Conservation (phyloP, 2,888 invertebrate species). For the Ormyrus nitidulus region DNA sequence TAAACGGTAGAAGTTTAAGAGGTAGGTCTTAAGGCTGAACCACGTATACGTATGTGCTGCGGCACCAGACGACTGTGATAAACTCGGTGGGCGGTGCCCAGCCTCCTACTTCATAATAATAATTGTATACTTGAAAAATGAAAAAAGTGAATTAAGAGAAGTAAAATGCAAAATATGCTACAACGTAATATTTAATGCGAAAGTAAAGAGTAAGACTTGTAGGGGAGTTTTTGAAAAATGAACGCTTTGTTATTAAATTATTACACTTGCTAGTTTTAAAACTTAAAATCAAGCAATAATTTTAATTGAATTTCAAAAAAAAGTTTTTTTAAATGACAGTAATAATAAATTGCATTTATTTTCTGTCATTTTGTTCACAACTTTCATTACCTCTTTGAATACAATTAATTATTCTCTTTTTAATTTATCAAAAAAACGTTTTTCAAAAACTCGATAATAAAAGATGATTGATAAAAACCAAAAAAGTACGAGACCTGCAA, state of each 20-base stretch:
- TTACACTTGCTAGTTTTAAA: neutral
- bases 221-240: conserved; percentile 54
- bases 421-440: conserved; percentile 1
- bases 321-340: too few relatives aligned
- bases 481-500: conserved; percentile 44
- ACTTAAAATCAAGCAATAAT: neutral
- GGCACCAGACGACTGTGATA: conserved; percentile 76
- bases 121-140: conserved; percentile 70
- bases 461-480: conserved; percentile 8
- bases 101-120: conserved; percentile 74
- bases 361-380: too few relatives aligned
- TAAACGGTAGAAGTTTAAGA: conserved; percentile 64
- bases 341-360: too few relatives aligned
- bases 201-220: conserved; percentile 26
- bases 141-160: conserved; percentile 38
- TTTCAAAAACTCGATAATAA: conserved; percentile 52
- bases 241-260: conserved; percentile 8
- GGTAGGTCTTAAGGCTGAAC: conserved; percentile 75
- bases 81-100: conserved; percentile 76
- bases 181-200: conserved; percentile 53
- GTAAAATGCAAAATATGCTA: conserved; percentile 48
- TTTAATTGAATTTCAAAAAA: too few relatives aligned
- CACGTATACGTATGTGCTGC: conserved; percentile 76
- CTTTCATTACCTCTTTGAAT: too few relatives aligned
- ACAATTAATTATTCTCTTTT: too few relatives aligned